Evolutionary conservation across 2,888 invertebrate genomes (phyloP), one percentile per base, ranked within the genome.

Genomic region (Xestobium rufovillosum): DNA sequence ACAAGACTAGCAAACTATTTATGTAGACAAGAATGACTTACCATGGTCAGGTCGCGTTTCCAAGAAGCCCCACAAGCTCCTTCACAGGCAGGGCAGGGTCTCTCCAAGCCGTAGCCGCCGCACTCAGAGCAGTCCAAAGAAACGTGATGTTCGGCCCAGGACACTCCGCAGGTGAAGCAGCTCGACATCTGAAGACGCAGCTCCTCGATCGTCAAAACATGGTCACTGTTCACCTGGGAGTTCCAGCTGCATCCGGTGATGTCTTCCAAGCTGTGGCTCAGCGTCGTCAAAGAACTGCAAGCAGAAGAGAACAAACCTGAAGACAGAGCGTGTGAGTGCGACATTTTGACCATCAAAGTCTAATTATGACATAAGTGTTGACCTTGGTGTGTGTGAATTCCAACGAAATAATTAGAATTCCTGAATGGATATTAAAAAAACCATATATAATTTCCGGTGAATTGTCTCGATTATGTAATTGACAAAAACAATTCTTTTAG

Each of bases 121-220:
- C 86, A 87, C 61, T 87, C 86, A 31, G 74, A 70, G 61, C 86
- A 87, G 58, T 83, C 83, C 30, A 83, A 67, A 4, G 83, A 81
- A 27, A 82, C 80, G 60, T 85, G 83, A 51, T 80, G 76, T 55
- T 83, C 80, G 51, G 73, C 74, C 86, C 86, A 87, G 49, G 80
- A 81, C 14, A 84, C 83, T 34, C 84, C 83, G 63, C 86, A 87
- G 61, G 78, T 78, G 60, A 82, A 82, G 60, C 83, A 83, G 46
- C 80, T 80, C 60, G 78, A 78, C 59, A 82, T 71, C 55, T 82
- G 80, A 39, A 75, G 70, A 33, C 80, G 75, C 44, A 83, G 63
- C 56, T 80, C 80, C 60, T 83, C 83, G 51, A 83, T 80, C 42
- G 80, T 79, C 43, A 80, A 62, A 37, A 74, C 72, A 51, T 75